Base-by-base conservation (phyloP, 2,113 vertebrate genomes). In the Rhea pennata region DNA sequence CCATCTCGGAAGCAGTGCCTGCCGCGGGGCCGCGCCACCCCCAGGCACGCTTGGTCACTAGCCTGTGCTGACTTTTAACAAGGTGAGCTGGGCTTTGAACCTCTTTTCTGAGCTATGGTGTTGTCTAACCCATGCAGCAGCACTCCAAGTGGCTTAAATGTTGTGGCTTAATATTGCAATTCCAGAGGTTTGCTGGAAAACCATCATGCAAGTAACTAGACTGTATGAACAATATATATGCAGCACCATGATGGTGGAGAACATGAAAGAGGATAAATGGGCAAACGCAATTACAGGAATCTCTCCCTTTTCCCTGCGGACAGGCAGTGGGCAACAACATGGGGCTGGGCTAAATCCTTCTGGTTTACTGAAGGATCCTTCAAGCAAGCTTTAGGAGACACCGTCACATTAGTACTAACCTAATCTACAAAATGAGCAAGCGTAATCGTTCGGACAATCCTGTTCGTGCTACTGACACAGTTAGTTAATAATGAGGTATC, bases 381-480 rank as follows among this genome's bases (percentile, higher is more conserved):
- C 48, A 81, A 50, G 62, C 21, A 69, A 53, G 62, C 66, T 75
- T 87, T 50, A 72, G 46, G 23, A 61, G 76, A 80, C 4, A 42
- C 26, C 21, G 48, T 53, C 67, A 50, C 51, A 67, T 46, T n/a
- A 93, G 92, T 77, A 83, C 33, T 59, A 72, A n/a, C 46, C 59
- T 61, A 54, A 42, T 51, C 59, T 61, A 67, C 39, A 80, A 59
- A 83, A 92, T n/a, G 9, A 51, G 39, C 62, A 66, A 73, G 87
- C 76, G 81, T 54, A 76, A 70, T 70, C 44, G 40, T 84, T 84
- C 64, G 33, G n/a, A 77, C 78, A 77, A 80, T 61, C 59, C 64
- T 91, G 7, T 92, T 76, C 82, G 46, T 50, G 31, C 67, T 91
- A 80, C 40, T 61, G 67, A 83, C 27, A 48, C 12, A 46, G 67